Evolutionary conservation across 2,797 vertebrate species (phyloP).

Genomic region (Hydrophis major): DNA sequence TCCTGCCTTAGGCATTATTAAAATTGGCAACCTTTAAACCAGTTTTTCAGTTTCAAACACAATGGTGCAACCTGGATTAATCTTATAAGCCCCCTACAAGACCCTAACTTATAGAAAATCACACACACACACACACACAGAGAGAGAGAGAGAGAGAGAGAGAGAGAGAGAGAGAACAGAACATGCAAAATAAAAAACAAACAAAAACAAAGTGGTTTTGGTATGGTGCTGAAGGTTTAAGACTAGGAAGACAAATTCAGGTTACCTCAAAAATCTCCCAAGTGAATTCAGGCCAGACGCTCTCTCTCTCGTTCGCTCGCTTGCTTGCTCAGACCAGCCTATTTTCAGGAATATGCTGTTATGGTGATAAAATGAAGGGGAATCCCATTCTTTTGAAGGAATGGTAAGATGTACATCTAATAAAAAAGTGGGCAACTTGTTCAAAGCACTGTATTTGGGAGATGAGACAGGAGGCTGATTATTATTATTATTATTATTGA

Average conservation of each 20-base stretch:
- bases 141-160: background rate
- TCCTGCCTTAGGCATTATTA: background rate
- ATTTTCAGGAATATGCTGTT: background rate
- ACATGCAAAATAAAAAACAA: background rate
- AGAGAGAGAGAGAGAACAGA: background rate
- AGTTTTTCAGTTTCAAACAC: background rate
- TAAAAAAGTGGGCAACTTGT: background rate
- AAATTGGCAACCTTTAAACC: background rate
- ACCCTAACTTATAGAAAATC: background rate
- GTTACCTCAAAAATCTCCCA: too few relatives aligned
- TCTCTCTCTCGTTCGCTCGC: too few relatives aligned
- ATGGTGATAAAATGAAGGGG: background rate
- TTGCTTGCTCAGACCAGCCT: background rate
- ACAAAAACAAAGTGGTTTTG: background rate
- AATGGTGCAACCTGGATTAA: background rate
- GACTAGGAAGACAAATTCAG: too few relatives aligned
- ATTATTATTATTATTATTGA: background rate
- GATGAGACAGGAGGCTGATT: background rate
- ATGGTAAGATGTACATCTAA: background rate
- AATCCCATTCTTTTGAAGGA: background rate
- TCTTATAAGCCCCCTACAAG: background rate
- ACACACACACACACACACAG: background rate
- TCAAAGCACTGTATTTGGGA: background rate
- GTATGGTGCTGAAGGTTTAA: background rate
- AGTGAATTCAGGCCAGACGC: background rate